phyloP scores from a whole-genome alignment of 1,140 invertebrate species.

The Episyrphus balteatus region DNA sequence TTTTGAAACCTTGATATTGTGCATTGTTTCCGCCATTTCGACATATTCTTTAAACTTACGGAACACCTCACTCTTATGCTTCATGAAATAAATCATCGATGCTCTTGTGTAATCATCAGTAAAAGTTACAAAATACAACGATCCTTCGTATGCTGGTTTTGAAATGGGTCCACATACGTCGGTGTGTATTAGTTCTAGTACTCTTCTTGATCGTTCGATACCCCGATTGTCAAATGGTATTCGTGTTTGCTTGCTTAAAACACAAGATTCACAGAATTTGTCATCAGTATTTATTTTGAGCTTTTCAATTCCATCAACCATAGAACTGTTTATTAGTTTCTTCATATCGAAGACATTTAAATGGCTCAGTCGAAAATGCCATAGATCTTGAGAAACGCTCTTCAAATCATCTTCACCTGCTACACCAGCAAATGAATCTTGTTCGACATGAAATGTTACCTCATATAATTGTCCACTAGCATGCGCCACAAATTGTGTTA shows the following conservation, averaged over 20 bases:
- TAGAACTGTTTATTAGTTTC: slow-evolving; percentile 5
- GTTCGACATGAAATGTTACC: background rate
- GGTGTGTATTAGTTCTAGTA: slow-evolving; percentile 24
- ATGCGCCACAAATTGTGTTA: background rate
- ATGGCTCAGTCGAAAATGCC: background rate
- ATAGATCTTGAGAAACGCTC: background rate
- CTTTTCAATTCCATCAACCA: slow-evolving; percentile 1
- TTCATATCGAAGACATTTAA: slow-evolving; percentile 10
- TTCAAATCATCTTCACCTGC: background rate
- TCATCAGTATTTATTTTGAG: slow-evolving; percentile 4
- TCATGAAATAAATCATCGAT: slow-evolving; percentile 2
- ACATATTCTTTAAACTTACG: background rate
- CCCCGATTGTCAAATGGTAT: slow-evolving; percentile 8
- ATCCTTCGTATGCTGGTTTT: slow-evolving; percentile 16
- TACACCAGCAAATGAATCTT: background rate
- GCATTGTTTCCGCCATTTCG: no score
- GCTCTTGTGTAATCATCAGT: slow-evolving; percentile 36
- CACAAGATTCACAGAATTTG: slow-evolving; percentile 12
- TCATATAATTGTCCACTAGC: background rate
- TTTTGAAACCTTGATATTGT: no score
- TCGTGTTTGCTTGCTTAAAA: no score
- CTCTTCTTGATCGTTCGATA: slow-evolving; percentile 3
- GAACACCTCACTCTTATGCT: slow-evolving; percentile 3
- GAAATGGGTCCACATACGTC: slow-evolving; percentile 32
- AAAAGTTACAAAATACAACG: slow-evolving; percentile 32